Evolutionary conservation across 1,140 invertebrate genomes (phyloP).

Genomic region (Pectinophora gossypiella): DNA sequence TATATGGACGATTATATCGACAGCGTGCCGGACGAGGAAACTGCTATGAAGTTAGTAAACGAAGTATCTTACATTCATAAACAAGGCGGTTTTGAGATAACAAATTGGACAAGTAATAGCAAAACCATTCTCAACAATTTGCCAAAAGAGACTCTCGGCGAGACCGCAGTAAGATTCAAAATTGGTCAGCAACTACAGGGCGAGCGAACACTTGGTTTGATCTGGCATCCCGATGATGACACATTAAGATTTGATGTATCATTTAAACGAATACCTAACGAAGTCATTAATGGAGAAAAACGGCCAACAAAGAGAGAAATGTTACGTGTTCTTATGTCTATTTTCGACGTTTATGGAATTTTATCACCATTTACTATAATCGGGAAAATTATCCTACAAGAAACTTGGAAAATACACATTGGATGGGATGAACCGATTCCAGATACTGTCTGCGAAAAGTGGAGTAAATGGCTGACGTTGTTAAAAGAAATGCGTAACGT

Average conservation of each 20-base stretch:
- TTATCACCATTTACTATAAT: conserved; percentile 26
- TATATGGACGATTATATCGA: neutral
- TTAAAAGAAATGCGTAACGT: neutral
- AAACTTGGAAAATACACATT: conserved; percentile 31
- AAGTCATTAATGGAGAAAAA: neutral
- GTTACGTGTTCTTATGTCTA: conserved; percentile 14
- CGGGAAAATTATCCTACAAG: conserved; percentile 40
- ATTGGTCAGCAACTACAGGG: no score
- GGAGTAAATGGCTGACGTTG: neutral
- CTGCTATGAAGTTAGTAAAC: neutral
- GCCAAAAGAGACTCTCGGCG: neutral
- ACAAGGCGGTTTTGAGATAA: neutral
- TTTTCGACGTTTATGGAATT: conserved; percentile 49
- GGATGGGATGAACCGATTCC: conserved; percentile 41
- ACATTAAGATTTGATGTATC: no score
- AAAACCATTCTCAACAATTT: neutral
- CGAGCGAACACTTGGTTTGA: no score
- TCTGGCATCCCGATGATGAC: no score
- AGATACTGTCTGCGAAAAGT: neutral
- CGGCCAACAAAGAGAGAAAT: conserved; percentile 24
- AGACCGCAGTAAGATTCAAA: neutral
- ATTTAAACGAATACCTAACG: no score
- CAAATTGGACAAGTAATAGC: neutral
- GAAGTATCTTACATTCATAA: neutral
- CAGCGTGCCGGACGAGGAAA: neutral